phyloP scores from a whole-genome alignment of 2,797 vertebrate species.

The Acanthiza pusilla region DNA sequence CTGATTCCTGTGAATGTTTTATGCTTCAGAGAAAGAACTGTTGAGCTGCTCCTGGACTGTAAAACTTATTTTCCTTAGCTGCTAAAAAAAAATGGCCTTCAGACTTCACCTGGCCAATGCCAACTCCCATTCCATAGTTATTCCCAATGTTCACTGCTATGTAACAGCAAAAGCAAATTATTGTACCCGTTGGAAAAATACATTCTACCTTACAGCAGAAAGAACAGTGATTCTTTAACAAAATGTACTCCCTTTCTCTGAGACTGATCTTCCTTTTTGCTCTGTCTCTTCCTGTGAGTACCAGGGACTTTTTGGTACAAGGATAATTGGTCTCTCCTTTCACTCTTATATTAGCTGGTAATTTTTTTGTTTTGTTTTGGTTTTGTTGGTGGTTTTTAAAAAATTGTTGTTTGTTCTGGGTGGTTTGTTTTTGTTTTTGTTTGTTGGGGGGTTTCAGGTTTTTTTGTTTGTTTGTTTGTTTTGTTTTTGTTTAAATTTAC shows the following conservation, averaged over 20 bases:
- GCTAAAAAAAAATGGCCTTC: not conserved
- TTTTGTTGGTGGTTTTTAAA: no score
- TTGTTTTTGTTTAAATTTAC: not conserved
- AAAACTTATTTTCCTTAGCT: slow-evolving; percentile 41
- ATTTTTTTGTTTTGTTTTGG: not conserved
- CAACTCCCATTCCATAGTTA: not conserved
- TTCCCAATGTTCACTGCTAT: not conserved
- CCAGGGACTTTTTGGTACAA: not conserved
- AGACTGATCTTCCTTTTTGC: not conserved
- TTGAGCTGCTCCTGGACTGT: slow-evolving; percentile 20
- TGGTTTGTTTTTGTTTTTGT: no score
- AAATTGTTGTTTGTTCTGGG: no score
- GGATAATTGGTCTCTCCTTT: not conserved
- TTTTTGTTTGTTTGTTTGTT: no score
- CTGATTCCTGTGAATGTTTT: slow-evolving; percentile 23
- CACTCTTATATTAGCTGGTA: not conserved
- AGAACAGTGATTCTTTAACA: not conserved
- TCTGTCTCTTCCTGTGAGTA: not conserved
- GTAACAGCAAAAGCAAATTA: slow-evolving; percentile 5
- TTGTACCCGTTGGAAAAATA: not conserved
- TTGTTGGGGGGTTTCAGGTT: no score
- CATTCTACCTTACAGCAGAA: slow-evolving; percentile 6
- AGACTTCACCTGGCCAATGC: not conserved
- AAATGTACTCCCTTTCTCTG: not conserved
- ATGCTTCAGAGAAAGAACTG: slow-evolving; percentile 21